Evolutionary conservation across 1,140 invertebrate species (phyloP).

Genomic region (Scaptodrosophila lebanonensis): DNA sequence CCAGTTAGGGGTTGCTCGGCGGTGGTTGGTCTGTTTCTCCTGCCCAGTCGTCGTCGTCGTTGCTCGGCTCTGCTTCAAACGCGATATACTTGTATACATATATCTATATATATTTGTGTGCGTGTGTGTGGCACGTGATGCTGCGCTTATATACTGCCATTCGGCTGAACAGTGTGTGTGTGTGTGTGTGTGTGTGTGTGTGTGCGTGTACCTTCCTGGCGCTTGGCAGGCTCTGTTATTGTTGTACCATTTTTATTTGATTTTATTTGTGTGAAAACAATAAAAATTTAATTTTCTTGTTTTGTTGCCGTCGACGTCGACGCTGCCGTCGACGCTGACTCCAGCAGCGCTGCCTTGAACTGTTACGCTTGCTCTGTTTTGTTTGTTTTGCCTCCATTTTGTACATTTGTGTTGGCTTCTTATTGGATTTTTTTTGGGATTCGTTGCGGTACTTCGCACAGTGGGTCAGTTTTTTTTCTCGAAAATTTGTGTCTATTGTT

Average conservation of each 20-base stretch:
- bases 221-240: constrained; percentile 34
- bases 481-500: constrained; percentile 1
- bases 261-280: constrained; percentile 77
- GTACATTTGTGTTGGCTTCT: constrained; percentile 12
- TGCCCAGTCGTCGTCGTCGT: constrained; percentile 53
- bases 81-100: constrained; percentile 40
- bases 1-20: constrained; percentile 65
- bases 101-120: constrained; percentile 1
- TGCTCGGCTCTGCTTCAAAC: constrained; percentile 50
- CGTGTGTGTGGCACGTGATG: too few relatives aligned
- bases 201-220: constrained; percentile 48
- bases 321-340: background rate
- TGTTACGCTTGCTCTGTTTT: constrained; percentile 18
- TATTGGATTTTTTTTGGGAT: constrained; percentile 14
- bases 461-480: constrained; percentile 2
- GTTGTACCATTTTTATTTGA: constrained; percentile 74
- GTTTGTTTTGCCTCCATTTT: constrained; percentile 27
- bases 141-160: too few relatives aligned
- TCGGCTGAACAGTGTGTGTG: constrained; percentile 14
- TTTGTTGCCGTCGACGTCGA: constrained; percentile 39
- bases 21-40: constrained; percentile 74
- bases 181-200: constrained; percentile 14
- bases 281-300: constrained; percentile 77
- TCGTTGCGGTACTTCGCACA: constrained; percentile 23
- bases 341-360: constrained; percentile 61